Evolutionary conservation across 2,797 vertebrate species (phyloP).

Genomic region (Rhynchonycteris naso): DNA sequence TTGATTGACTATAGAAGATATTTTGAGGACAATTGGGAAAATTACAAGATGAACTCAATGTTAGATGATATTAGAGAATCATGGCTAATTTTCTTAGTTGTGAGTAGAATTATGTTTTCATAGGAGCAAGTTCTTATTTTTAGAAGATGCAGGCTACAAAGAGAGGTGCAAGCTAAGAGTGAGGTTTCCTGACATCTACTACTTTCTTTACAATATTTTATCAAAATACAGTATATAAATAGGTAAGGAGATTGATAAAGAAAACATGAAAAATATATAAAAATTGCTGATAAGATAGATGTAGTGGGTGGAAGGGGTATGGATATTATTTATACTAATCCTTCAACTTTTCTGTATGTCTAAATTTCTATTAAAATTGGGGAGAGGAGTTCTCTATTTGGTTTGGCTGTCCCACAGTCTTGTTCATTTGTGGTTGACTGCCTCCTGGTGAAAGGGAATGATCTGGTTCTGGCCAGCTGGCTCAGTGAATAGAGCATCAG

Average conservation of each 20-base stretch:
- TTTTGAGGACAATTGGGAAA: background rate
- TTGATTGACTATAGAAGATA: background rate
- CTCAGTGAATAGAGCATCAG: too few relatives aligned
- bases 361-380: background rate
- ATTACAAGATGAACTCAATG: background rate
- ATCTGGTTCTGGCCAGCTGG: too few relatives aligned
- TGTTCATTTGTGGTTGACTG: background rate
- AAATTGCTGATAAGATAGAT: background rate
- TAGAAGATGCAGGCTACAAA: background rate
- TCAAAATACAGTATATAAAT: background rate
- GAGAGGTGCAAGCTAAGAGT: background rate
- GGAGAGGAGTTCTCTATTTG: background rate
- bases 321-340: background rate
- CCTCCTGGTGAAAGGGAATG: background rate
- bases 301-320: background rate
- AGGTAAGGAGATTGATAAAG: background rate
- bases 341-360: background rate
- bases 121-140: background rate
- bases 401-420: background rate
- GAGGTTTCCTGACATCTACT: background rate
- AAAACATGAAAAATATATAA: background rate
- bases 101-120: background rate
- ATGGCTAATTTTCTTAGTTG: constrained; percentile 3
- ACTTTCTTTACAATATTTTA: background rate
- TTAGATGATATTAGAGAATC: background rate